These are phyloP conservation scores for Cervus canadensis DNA, from an alignment of 2,113 vertebrate genomes.

Conservation along the genomic window DNA sequence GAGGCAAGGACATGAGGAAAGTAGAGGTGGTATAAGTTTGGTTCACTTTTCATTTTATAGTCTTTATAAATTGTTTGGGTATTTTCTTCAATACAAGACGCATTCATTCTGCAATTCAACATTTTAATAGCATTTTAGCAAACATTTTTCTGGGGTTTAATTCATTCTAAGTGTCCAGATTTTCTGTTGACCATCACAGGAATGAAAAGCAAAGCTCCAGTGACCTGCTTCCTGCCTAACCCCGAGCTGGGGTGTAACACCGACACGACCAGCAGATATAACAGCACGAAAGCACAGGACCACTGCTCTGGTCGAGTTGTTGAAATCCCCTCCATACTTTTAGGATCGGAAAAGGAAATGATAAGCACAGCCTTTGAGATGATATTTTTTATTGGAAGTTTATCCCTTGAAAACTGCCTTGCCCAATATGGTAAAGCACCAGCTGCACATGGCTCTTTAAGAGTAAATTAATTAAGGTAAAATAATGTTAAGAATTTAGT, in stretches of 20 bases:
- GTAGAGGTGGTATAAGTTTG: accelerated
- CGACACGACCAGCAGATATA: accelerated
- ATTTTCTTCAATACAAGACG: neutral
- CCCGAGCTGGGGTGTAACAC: neutral
- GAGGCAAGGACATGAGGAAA: neutral
- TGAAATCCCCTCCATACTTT: neutral
- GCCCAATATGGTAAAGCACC: no score
- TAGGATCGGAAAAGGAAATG: neutral
- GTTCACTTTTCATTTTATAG: neutral
- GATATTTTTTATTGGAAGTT: neutral
- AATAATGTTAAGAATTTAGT: neutral
- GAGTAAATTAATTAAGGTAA: neutral
- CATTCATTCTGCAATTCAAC: neutral
- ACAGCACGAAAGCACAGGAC: accelerated
- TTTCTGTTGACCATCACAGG: neutral
- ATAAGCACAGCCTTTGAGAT: neutral
- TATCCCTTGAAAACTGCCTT: neutral
- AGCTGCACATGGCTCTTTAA: neutral
- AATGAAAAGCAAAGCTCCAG: no score
- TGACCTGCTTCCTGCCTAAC: neutral
- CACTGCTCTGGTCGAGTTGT: accelerated
- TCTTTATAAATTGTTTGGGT: neutral
- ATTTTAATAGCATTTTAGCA: neutral
- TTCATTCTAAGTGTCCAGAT: neutral
- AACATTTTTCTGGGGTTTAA: neutral